These are phyloP conservation scores for Cabera pusaria DNA, from an alignment of 2,888 invertebrate species.

Conservation along the genomic window DNA sequence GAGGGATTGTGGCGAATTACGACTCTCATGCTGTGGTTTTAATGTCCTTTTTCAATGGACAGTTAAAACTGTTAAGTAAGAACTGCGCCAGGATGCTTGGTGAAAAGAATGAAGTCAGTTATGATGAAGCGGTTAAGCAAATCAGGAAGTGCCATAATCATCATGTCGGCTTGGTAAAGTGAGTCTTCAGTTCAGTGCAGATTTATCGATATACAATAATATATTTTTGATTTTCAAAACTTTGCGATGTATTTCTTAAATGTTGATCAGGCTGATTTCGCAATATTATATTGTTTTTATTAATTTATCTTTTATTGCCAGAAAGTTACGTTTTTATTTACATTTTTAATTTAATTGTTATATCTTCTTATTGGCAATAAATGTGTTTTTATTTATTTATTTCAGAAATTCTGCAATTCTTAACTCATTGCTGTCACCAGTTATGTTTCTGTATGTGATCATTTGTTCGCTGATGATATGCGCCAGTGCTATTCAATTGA, in stretches of 20 bases:
- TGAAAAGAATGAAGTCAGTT: conserved; percentile 34
- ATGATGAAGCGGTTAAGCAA: conserved; percentile 41
- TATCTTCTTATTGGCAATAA: too few species aligned
- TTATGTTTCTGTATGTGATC: conserved; percentile 71
- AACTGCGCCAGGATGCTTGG: conserved; percentile 59
- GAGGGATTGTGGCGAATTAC: conserved; percentile 64
- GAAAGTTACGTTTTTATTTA: too few species aligned
- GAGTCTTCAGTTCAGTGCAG: too few species aligned
- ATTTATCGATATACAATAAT: too few species aligned
- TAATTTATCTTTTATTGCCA: too few species aligned
- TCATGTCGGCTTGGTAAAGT: conserved; percentile 59
- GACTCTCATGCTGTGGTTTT: conserved; percentile 65
- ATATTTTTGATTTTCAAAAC: too few species aligned
- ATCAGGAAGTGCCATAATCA: conserved; percentile 59
- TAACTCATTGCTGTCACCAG: conserved; percentile 65
- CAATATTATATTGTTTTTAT: too few species aligned
- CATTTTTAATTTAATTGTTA: too few species aligned
- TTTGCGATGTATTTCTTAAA: too few species aligned
- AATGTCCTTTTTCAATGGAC: conserved; percentile 70
- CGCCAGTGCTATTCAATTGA: conserved; percentile 67
- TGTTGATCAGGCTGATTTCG: too few species aligned
- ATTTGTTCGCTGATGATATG: conserved; percentile 77
- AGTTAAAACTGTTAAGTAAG: conserved; percentile 54
- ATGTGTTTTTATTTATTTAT: conserved; percentile 27
- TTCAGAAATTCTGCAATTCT: conserved; percentile 60